phyloP scores from a whole-genome alignment of 2,888 invertebrate genomes.

The Rugalucina vietnamica region DNA sequence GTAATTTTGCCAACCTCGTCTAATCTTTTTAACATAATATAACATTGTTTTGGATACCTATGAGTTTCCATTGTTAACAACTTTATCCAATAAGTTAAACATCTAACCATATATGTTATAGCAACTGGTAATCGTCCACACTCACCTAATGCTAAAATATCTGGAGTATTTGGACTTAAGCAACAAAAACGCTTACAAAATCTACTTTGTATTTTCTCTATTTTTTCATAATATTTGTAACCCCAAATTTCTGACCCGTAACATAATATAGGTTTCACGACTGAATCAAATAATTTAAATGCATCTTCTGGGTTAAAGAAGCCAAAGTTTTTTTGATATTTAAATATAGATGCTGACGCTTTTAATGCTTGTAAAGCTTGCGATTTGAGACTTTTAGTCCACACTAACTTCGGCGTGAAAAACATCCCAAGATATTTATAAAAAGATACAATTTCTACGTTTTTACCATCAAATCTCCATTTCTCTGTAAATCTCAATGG shows the following conservation, averaged over 20 bases:
- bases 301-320: not conserved
- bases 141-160: conserved; percentile 2
- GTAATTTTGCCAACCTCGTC: conserved; percentile 23
- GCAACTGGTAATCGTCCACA: conserved; percentile 12
- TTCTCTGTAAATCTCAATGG: not conserved
- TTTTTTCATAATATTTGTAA: not conserved
- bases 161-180: conserved; percentile 22
- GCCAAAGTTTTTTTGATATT: not conserved
- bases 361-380: conserved; percentile 3
- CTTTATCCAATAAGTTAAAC: conserved; percentile 31
- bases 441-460: not conserved
- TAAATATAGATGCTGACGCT: not conserved
- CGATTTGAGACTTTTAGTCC: not conserved
- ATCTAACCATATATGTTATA: conserved; percentile 5
- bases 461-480: not conserved
- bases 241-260: conserved; percentile 2
- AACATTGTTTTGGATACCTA: conserved; percentile 23
- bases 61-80: not conserved
- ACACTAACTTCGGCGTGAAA: conserved; percentile 17
- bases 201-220: conserved; percentile 19
- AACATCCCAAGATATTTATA: conserved; percentile 17
- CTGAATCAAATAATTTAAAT: conserved; percentile 13
- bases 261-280: conserved; percentile 6
- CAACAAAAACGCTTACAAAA: conserved; percentile 30
- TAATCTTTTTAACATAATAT: conserved; percentile 16